Evolutionary conservation across 2,113 vertebrate genomes (phyloP), one percentile per base, ranked within the genome.

Genomic region (Craseonycteris thonglongyai): DNA sequence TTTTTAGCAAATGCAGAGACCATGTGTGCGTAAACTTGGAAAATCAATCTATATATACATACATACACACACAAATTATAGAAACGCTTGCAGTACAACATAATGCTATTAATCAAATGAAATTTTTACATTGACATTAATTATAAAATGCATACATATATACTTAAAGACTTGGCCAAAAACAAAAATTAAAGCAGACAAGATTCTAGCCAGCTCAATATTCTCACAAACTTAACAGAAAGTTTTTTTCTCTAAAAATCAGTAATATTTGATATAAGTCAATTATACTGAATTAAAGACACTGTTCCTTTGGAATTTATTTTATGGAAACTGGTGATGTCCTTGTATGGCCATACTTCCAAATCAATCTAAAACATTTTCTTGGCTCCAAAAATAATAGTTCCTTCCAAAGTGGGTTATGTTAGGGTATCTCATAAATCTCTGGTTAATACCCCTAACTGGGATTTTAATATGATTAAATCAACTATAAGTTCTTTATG

Each of bases 1-100:
- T 93, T 89, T 95, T 84, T 80, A 51, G 72, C 63, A 85, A 97
- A 95, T 88, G 79, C 42, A 72, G 2, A 51, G 49, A 96, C 88
- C 22, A 66, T 24, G 21, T 88, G 58, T 94, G 18, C 21, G 45
- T 88, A 33, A 51, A 92, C 42, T 56, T 85, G 21, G 30, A 65
- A 54, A 93, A 91, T n/a, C n/a, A 87, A 90, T 58, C 69, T 92
- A 58, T 24, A 59, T 66, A 92, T 24, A 54, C 61, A 92, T 81
- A 63, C n/a, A 61, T 30, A 88, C 14, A 84, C 28, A 89, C 21
- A 94, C 6, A 63, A 75, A 90, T 72, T 71, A 45, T 74, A 14
- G 22, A 94, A 93, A 95, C 40, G 79, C 51, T 56, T 78, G 10
- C 83, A 93, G 1, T 81, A 91, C 95, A 96, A 85, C 18, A 54